These are phyloP conservation scores for Melanotaenia pygmaea DNA, from an alignment of 2,797 vertebrate genomes.

Conservation along the genomic window DNA sequence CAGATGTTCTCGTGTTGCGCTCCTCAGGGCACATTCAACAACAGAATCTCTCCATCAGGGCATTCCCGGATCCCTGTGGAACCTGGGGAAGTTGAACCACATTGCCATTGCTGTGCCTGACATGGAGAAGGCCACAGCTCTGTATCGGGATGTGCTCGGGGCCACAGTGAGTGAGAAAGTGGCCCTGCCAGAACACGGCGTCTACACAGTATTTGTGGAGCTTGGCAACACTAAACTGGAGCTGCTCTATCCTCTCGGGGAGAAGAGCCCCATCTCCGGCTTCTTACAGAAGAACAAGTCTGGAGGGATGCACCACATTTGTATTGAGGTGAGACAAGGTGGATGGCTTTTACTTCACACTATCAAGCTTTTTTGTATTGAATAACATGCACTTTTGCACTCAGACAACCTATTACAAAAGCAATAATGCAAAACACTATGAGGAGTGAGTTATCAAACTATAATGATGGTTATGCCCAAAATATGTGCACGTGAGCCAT, in stretches of 20 bases:
- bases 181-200: slow-evolving; percentile 91
- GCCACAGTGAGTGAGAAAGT: slow-evolving; percentile 89
- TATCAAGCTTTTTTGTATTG: background rate
- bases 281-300: slow-evolving; percentile 94
- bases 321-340: slow-evolving; percentile 89
- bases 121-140: slow-evolving; percentile 87
- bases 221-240: slow-evolving; percentile 96
- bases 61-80: slow-evolving; percentile 84
- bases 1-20: slow-evolving; percentile 58
- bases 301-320: slow-evolving; percentile 97
- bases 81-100: slow-evolving; percentile 92
- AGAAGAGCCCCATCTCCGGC: slow-evolving; percentile 90
- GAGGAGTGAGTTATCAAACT: background rate
- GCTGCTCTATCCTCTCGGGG: slow-evolving; percentile 93
- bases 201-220: slow-evolving; percentile 94
- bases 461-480: background rate
- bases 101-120: slow-evolving; percentile 94
- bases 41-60: slow-evolving; percentile 65
- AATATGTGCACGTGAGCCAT: background rate
- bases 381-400: background rate
- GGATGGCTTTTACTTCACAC: background rate
- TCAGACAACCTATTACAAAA: background rate
- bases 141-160: slow-evolving; percentile 91
- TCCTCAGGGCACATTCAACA: slow-evolving; percentile 63
- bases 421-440: background rate